Evolutionary conservation across 1,140 invertebrate genomes (phyloP).

Genomic region (Euglossa dilemma): DNA sequence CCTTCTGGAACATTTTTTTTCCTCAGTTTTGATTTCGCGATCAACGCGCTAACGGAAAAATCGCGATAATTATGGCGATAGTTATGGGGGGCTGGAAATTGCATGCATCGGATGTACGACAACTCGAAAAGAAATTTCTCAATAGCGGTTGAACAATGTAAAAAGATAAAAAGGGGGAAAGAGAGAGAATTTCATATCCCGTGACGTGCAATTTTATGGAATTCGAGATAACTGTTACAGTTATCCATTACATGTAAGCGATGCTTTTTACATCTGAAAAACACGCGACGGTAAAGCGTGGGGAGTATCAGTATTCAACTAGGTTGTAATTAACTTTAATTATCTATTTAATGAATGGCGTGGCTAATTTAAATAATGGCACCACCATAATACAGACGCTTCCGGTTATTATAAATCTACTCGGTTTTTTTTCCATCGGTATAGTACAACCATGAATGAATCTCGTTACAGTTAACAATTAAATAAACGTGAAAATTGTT

Average conservation of each 20-base stretch:
- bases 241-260: conserved; percentile 34
- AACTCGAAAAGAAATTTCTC: neutral
- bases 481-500: neutral
- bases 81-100: too few relatives aligned
- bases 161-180: neutral
- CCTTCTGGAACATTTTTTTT: too few relatives aligned
- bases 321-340: conserved; percentile 50
- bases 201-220: conserved; percentile 31
- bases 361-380: conserved; percentile 53
- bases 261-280: conserved; percentile 47
- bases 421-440: conserved; percentile 46
- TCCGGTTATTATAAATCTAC: conserved; percentile 67
- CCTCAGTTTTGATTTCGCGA: too few relatives aligned
- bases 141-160: neutral
- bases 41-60: too few relatives aligned
- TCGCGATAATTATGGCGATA: too few relatives aligned
- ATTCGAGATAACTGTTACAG: conserved; percentile 41
- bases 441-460: conserved; percentile 41
- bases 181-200: conserved; percentile 30
- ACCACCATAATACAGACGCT: conserved; percentile 30
- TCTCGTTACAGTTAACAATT: conserved; percentile 10
- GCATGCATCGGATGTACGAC: too few relatives aligned
- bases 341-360: conserved; percentile 52
- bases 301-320: conserved; percentile 48
- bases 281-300: conserved; percentile 39